These are phyloP conservation scores for Drosophila yakuba DNA, from an alignment of 1,140 invertebrate species.

Conservation along the genomic window DNA sequence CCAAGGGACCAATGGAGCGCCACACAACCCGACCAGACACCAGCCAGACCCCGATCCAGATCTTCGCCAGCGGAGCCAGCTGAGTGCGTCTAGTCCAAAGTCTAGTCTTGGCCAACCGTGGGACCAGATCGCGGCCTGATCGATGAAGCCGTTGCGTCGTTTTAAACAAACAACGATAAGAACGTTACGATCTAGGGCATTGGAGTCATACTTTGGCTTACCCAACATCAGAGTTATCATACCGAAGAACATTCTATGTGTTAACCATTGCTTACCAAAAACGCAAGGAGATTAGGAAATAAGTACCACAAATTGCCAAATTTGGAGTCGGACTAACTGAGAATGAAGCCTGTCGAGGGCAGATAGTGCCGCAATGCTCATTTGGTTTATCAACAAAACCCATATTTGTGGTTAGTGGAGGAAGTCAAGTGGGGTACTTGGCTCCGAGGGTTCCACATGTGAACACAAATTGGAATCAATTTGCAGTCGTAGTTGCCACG, in stretches of 20 bases:
- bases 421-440: background rate
- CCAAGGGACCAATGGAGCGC: slow-evolving; percentile 74
- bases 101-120: slow-evolving; percentile 55
- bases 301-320: background rate
- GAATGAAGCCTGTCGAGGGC: background rate
- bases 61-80: background rate
- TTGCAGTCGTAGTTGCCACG: slow-evolving; percentile 41
- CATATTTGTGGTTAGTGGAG: background rate
- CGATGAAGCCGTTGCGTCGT: too few species aligned
- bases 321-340: background rate
- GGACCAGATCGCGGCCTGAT: slow-evolving; percentile 3
- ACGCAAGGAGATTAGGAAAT: background rate
- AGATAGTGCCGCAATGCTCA: background rate
- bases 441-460: background rate
- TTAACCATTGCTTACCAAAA: background rate
- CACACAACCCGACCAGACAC: slow-evolving; percentile 39
- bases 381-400: background rate
- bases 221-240: too few species aligned
- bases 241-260: background rate
- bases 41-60: slow-evolving; percentile 27
- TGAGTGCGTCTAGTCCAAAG: slow-evolving; percentile 62
- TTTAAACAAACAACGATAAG: too few species aligned
- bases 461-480: slow-evolving; percentile 48
- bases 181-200: too few species aligned
- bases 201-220: too few species aligned